Percentiles rank a stretch among this genome's conserved stretches.
Evolutionary conservation across 2,113 vertebrate species (phyloP).

Genomic region (Rhinopomastus cyanomelas): DNA sequence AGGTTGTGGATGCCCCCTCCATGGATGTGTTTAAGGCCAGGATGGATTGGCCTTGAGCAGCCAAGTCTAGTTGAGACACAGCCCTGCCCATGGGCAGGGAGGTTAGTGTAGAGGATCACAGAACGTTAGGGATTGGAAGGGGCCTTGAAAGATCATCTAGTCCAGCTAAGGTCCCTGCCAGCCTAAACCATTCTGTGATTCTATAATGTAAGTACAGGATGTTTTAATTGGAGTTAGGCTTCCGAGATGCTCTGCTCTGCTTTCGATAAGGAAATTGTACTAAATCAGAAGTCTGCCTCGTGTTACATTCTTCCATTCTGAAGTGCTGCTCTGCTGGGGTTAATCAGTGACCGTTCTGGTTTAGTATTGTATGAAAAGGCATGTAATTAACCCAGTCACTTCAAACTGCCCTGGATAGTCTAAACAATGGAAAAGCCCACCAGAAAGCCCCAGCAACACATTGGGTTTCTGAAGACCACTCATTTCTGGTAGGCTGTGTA

Average conservation of each 20-base stretch:
- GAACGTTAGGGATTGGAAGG: no score
- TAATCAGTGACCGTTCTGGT: neutral
- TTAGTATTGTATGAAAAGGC: neutral
- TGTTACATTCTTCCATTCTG: neutral
- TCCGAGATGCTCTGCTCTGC: neutral
- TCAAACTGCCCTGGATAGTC: neutral
- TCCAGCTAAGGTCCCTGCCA: no score
- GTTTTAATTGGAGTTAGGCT: neutral
- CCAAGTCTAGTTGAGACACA: no score
- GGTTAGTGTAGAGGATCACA: no score
- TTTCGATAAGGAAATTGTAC: neutral
- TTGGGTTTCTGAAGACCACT: neutral
- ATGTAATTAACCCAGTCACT: neutral
- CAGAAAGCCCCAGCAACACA: neutral
- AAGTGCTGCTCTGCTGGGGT: neutral
- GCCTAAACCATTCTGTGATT: no score
- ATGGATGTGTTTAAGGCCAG: no score
- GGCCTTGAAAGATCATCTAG: no score
- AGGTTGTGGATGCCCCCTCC: no score
- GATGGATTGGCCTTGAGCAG: no score
- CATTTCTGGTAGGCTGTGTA: neutral
- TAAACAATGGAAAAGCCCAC: neutral
- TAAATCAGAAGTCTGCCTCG: neutral
- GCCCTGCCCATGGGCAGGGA: no score
- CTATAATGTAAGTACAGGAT: neutral